Percentiles rank a stretch among this genome's conserved stretches.
These are phyloP conservation scores for Picus viridis DNA, from an alignment of 2,797 vertebrate species.

Conservation along the genomic window DNA sequence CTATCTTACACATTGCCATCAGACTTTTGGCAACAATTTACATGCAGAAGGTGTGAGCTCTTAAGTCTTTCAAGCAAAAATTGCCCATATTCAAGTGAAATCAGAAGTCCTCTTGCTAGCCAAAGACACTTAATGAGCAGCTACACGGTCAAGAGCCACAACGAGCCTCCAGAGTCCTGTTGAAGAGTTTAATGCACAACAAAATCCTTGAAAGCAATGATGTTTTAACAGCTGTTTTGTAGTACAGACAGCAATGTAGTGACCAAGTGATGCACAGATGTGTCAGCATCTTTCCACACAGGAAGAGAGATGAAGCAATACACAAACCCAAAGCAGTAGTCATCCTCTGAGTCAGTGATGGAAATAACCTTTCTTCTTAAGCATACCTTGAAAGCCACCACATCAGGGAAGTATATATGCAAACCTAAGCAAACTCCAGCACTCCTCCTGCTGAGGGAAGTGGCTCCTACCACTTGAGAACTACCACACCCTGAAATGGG, in stretches of 20 bases:
- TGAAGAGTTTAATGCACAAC: background rate
- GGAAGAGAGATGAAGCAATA: background rate
- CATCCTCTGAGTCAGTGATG: constrained; percentile 13
- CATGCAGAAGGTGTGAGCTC: background rate
- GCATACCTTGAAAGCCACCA: background rate
- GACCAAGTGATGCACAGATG: constrained; percentile 7
- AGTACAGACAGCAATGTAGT: background rate
- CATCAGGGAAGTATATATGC: background rate
- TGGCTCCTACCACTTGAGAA: background rate
- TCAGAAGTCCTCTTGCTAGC: background rate
- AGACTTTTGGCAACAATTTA: background rate
- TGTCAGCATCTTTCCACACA: constrained; percentile 22
- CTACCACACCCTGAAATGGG: background rate
- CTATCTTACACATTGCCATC: background rate
- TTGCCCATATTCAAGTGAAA: background rate
- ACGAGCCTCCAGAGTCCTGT: background rate
- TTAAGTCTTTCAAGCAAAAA: background rate
- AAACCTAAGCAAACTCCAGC: background rate
- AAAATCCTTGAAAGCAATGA: constrained; percentile 23
- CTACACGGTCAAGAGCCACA: background rate
- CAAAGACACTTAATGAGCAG: background rate
- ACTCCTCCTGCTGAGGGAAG: background rate
- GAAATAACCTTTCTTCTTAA: background rate
- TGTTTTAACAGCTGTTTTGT: background rate
- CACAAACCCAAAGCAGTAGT: background rate